Conservation (phyloP, 2,888 invertebrate species). For the Marasmarcha lunaedactyla region DNA sequence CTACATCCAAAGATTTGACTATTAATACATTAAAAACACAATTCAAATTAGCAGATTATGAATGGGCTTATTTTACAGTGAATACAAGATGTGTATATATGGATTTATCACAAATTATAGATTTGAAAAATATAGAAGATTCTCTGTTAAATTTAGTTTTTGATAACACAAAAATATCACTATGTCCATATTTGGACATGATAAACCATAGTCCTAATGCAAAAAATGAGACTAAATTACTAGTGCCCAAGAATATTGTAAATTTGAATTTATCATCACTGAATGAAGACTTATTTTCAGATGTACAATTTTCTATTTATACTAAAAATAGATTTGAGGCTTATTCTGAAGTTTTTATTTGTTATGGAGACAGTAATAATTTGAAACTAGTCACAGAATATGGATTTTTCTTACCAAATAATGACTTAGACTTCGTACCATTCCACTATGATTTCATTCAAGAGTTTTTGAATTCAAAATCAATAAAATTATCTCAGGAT, state of each 20-base stretch:
- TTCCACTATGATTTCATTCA: conserved; percentile 70
- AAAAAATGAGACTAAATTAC: conserved; percentile 61
- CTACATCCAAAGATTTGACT: conserved; percentile 35
- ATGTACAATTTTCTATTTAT: conserved; percentile 54
- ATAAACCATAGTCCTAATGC: conserved; percentile 84
- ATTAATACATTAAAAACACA: conserved; percentile 42
- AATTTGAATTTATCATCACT: conserved; percentile 35
- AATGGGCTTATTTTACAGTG: conserved; percentile 87
- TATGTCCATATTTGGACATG: conserved; percentile 91
- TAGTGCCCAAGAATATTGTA: conserved; percentile 37
- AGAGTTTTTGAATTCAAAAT: conserved; percentile 35
- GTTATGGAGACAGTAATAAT: conserved; percentile 88
- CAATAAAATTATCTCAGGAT: conserved; percentile 58
- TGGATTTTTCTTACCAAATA: conserved; percentile 81
- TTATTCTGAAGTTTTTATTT: conserved; percentile 86
- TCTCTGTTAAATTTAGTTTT: conserved; percentile 48
- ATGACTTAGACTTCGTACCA: conserved; percentile 75
- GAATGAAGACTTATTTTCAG: conserved; percentile 37
- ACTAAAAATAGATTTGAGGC: conserved; percentile 67
- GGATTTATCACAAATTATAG: conserved; percentile 55
- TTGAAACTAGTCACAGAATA: conserved; percentile 86
- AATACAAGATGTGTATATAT: conserved; percentile 88
- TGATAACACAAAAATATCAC: conserved; percentile 76
- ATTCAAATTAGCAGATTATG: conserved; percentile 70
- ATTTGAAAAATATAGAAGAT: conserved; percentile 48